Conservation (phyloP, 2,113 vertebrate species). For the Grus americana region DNA sequence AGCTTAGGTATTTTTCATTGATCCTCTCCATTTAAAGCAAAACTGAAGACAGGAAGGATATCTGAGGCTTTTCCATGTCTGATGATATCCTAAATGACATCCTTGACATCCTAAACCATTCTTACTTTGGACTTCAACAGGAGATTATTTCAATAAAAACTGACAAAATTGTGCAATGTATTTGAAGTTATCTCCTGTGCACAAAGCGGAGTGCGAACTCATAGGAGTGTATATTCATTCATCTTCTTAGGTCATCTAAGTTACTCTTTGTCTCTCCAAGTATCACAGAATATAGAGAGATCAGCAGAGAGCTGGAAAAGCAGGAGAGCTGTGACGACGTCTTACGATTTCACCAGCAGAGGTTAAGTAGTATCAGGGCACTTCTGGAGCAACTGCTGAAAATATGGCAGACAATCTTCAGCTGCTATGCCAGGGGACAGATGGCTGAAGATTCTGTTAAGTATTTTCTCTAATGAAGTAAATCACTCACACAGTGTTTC, state of each 20-base stretch:
- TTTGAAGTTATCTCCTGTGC: neutral
- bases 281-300: neutral
- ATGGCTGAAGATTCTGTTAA: neutral
- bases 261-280: neutral
- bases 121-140: neutral
- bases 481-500: neutral
- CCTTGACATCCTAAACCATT: neutral
- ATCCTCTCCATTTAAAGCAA: neutral
- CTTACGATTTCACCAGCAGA: neutral
- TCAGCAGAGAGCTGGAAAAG: neutral
- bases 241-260: neutral
- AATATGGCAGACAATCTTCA: neutral
- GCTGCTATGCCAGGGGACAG: neutral
- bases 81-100: neutral
- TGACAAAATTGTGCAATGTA: neutral
- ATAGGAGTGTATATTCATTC: neutral
- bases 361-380: neutral
- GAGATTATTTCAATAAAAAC: neutral
- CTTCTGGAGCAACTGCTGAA: neutral
- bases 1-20: neutral
- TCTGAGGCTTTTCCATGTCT: neutral
- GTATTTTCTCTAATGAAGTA: neutral
- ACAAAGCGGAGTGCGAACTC: neutral
- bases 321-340: neutral
- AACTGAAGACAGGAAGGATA: constrained; percentile 23